Percentiles rank a stretch among this genome's conserved stretches.
phyloP scores from a whole-genome alignment of 37 sponge, comb jelly and placozoan species.

The Corticium candelabrum region DNA sequence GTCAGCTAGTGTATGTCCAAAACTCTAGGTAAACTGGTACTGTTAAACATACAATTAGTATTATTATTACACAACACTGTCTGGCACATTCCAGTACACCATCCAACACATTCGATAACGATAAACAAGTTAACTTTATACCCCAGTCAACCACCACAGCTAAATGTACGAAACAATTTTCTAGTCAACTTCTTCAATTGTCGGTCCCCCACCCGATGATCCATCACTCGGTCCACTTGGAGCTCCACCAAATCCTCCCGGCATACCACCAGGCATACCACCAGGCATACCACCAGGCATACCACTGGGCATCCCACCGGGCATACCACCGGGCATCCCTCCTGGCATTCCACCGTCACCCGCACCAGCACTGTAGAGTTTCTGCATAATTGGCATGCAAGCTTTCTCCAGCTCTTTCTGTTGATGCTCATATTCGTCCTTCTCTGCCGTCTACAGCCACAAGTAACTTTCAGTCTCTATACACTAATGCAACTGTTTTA shows the following conservation, averaged over 20 bases:
- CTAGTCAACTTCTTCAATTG: constrained; percentile 99
- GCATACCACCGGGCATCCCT: constrained; percentile 74
- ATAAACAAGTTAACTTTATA: too few relatives aligned
- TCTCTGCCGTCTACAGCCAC: constrained; percentile 62
- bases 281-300: constrained; percentile 56
- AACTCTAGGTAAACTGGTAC: too few relatives aligned
- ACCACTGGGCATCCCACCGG: constrained; percentile 38
- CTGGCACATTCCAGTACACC: too few relatives aligned
- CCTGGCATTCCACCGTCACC: constrained; percentile 53
- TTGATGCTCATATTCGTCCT: constrained; percentile 89
- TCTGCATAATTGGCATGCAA: constrained; percentile 85
- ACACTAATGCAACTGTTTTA: too few relatives aligned
- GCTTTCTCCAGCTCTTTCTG: constrained; percentile 96
- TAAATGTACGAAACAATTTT: too few relatives aligned
- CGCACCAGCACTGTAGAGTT: constrained; percentile 95
- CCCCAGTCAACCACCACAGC: too few relatives aligned
- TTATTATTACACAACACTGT: too few relatives aligned
- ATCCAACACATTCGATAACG: too few relatives aligned
- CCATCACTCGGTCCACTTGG: constrained; percentile 32
- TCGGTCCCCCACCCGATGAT: constrained; percentile 58
- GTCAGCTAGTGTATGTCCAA: too few relatives aligned
- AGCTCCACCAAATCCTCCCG: constrained; percentile 32
- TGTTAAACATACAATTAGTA: too few relatives aligned
- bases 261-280: constrained; percentile 33
- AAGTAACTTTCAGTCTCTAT: too few relatives aligned